Base-by-base conservation (phyloP, 1,140 invertebrate genomes). In the Pseudomyrmex dendroicus region DNA sequence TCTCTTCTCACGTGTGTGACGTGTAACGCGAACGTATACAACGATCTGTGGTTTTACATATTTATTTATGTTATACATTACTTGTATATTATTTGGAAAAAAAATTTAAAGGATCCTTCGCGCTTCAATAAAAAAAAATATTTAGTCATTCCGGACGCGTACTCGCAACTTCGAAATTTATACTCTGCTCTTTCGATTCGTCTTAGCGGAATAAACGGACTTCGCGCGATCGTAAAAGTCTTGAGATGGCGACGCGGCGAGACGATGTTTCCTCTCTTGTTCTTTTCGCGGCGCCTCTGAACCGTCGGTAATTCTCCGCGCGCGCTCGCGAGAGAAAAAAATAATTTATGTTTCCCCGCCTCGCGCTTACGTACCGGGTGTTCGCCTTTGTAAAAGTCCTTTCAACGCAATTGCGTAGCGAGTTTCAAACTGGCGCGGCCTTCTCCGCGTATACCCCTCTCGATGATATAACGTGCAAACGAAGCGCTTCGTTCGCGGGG, bases 401-500 rank as follows among this genome's bases (percentile, higher is more conserved):
- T 35, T 66, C n/a, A 17, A 5, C 13, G 9, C 9, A 20, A 3
- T 25, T 35, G 25, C 20, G 44, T 13, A 44, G 35, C 15, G 22
- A 12, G 22, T 59, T 78, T 52, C 48, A 48, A 46, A 46, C 66
- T 54, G 44, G 20, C 54, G 13, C 57, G 68, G 48, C 20, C 57
- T 63, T 52, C 68, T 50, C 56, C 13, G 70, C 74, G 78, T 85
- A 62, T 73, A 67, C 35, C 54, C 64, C 25, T 85, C 73, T 80
- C 70, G 48, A 63, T 64, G 54, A 64, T 67, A 73, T 73, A 73
- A 78, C 83, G 35, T 17, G 62, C 83, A 64, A 84, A 78, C 86
- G 85, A 61, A 80, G 80, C 85, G 74, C 50, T 67, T 84, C 87
- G 77, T 83, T 62, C 68, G 62, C 50, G 54, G 73, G 84, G 87